Evolutionary conservation across 2,888 invertebrate species (phyloP), one percentile per base, ranked within the genome.

Genomic region (Agrochola macilenta): DNA sequence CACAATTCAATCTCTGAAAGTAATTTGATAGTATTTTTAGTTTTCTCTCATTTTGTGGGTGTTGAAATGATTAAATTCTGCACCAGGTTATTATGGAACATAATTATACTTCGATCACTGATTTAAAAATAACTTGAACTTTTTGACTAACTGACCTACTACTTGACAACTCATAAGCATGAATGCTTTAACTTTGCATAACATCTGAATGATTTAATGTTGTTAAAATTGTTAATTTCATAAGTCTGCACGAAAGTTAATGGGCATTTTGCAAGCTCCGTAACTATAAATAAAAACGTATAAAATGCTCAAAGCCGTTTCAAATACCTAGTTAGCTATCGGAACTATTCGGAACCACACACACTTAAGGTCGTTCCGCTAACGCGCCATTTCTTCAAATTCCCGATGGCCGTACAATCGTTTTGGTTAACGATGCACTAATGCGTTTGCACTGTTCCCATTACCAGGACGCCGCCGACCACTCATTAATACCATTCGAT

Each of bases 381-480:
- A 79, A 82, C 77, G 83, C 75, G 72, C 82, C 78, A 83, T 87
- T 89, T 88, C 84, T 88, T 87, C 83, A 81, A 83, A 83, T 86
- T 84, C 82, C 84, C 89, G 82, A 87, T 88, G 81, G 76, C 86
- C 82, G 71, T 87, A 85, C 84, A 87, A 89, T 90, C 90, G 90
- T 92, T 93, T 90, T 88, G 74, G 91, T 91, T 96, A 96, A 96
- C 95, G 96, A 95, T 94, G 91, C 93, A 91, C 91, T 96, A 96
- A 96, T 96, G 96, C 96, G 93, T 94, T 96, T 95, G 93, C 91
- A 94, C 90, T 96, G 96, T 96, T 93, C 85, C 93, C 92, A 93
- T 95, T 93, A 92, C 89, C 76, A 76, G 78, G 85, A 82, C 82
- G 85, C 85, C 84, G 86, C 84, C 69, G 89, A 89, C 88, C 84